These are phyloP conservation scores for Hyalella azteca DNA, from an alignment of 2,888 invertebrate species.

Conservation along the genomic window DNA sequence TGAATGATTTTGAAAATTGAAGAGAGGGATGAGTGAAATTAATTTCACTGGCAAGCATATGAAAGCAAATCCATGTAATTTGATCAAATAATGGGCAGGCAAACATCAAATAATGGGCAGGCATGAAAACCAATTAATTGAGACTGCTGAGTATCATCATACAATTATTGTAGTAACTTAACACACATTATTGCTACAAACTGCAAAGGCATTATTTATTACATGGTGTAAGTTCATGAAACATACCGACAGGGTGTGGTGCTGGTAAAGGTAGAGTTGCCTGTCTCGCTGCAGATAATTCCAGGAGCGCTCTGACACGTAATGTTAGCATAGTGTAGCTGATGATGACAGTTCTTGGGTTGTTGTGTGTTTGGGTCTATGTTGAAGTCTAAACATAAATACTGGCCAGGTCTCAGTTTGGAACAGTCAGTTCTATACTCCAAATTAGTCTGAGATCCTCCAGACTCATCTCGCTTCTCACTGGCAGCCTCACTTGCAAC, in stretches of 20 bases:
- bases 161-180: no score
- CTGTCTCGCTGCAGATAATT: conserved; percentile 79
- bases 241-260: conserved; percentile 88
- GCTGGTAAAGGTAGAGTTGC: conserved; percentile 79
- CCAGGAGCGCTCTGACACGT: conserved; percentile 75
- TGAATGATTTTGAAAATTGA: no score
- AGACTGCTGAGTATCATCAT: no score
- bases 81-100: no score
- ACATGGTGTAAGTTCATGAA: no score
- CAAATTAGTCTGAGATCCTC: neutral
- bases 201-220: no score
- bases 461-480: neutral
- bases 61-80: no score
- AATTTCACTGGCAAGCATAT: no score
- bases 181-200: no score
- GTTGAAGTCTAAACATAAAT: conserved; percentile 63
- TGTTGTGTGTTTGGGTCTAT: conserved; percentile 86
- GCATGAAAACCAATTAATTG: no score
- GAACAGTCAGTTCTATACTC: conserved; percentile 56
- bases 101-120: no score
- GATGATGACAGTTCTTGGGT: conserved; percentile 70
- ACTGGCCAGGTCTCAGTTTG: conserved; percentile 59
- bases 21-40: no score
- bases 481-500: neutral
- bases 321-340: conserved; percentile 73